These are phyloP conservation scores for Guaruba guarouba DNA, from an alignment of 2,113 vertebrate genomes.

Conservation along the genomic window DNA sequence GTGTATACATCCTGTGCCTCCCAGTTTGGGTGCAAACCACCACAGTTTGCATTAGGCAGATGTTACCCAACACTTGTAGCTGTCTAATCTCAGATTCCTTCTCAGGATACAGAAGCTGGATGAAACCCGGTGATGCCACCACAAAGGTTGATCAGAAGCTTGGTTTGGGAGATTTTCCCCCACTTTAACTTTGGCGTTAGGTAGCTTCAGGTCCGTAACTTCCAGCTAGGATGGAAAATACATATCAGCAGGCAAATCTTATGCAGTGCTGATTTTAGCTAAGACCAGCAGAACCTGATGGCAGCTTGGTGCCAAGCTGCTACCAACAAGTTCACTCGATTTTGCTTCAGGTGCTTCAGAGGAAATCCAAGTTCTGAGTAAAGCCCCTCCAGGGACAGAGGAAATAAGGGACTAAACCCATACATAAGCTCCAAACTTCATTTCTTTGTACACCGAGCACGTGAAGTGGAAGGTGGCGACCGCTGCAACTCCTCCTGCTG, in stretches of 20 bases:
- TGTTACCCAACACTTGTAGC: background rate
- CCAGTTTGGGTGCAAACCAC: background rate
- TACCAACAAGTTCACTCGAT: background rate
- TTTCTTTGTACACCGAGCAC: background rate
- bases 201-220: background rate
- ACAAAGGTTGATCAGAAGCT: background rate
- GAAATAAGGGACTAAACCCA: background rate
- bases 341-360: background rate
- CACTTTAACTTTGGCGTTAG: fast-evolving
- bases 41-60: background rate
- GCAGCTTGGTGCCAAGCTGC: background rate
- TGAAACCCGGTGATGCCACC: background rate
- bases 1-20: background rate
- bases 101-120: background rate
- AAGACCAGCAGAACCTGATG: background rate
- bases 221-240: background rate
- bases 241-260: background rate
- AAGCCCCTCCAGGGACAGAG: background rate
- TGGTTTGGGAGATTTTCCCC: background rate
- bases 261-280: background rate
- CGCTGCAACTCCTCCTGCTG: background rate
- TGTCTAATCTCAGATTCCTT: background rate
- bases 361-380: background rate
- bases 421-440: background rate
- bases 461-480: background rate